A percentile compares a stretch with the other conserved stretches of the same genome.
Evolutionary conservation across 1,140 invertebrate species (phyloP).

Genomic region (Bombus sylvicola): DNA sequence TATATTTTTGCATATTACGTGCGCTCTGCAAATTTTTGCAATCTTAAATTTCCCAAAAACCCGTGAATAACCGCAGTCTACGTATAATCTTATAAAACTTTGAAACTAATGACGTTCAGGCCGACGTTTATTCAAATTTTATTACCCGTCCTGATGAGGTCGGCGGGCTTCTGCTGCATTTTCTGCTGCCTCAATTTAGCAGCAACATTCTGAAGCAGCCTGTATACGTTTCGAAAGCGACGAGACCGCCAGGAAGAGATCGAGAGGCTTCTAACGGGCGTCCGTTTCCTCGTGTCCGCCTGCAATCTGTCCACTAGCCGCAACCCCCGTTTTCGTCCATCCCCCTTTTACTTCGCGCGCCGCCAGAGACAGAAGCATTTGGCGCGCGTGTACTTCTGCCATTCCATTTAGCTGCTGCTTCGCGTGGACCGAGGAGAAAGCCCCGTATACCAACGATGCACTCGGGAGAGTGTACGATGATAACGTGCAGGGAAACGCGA

Average conservation of each 20-base stretch:
- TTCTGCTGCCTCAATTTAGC: background rate
- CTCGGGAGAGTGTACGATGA: background rate
- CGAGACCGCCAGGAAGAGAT: background rate
- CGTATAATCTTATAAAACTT: no score
- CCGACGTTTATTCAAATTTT: no score
- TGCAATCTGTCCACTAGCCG: slow-evolving; percentile 60
- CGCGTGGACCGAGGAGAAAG: slow-evolving; percentile 15
- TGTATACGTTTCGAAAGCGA: background rate
- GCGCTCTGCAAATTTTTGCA: no score
- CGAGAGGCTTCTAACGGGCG: slow-evolving; percentile 24
- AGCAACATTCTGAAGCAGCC: background rate
- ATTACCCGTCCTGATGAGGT: no score
- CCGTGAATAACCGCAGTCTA: no score
- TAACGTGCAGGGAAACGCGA: background rate
- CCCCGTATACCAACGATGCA: background rate
- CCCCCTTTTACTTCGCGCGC: slow-evolving; percentile 9
- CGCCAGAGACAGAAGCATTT: slow-evolving; percentile 61
- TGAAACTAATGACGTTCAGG: no score
- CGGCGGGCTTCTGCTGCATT: no score
- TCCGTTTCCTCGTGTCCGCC: slow-evolving; percentile 33
- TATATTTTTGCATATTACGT: no score
- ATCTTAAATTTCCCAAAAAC: no score
- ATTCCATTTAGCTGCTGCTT: slow-evolving; percentile 53
- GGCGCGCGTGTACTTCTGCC: slow-evolving; percentile 42
- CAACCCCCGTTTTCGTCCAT: background rate